These are phyloP conservation scores for Tenodera sinensis DNA, from an alignment of 2,888 invertebrate species.

Conservation along the genomic window DNA sequence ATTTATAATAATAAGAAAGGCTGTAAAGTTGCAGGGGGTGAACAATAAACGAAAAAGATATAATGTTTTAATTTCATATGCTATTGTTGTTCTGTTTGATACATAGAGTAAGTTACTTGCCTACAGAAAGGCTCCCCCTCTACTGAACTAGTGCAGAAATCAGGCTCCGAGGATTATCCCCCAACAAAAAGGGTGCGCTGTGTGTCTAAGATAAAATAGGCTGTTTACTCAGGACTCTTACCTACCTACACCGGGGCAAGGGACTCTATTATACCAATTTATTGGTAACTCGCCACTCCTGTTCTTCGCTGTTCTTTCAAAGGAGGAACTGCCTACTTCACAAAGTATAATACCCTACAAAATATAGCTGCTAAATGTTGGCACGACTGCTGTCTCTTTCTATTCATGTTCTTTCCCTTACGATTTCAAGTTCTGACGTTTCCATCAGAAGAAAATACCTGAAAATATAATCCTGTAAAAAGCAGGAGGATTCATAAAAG, in stretches of 20 bases:
- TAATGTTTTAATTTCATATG: background rate
- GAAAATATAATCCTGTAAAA: too few species aligned
- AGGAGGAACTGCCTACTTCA: too few species aligned
- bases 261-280: background rate
- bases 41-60: background rate
- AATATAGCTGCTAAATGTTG: background rate
- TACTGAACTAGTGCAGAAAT: background rate
- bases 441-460: too few species aligned
- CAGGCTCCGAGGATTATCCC: background rate
- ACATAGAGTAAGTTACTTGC: background rate
- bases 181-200: background rate
- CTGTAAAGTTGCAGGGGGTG: background rate
- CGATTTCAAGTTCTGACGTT: too few species aligned
- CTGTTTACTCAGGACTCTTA: background rate
- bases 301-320: background rate
- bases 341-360: background rate
- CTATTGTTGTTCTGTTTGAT: background rate
- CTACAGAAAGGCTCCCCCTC: background rate
- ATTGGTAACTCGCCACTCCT: background rate
- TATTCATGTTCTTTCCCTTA: background rate
- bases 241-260: background rate
- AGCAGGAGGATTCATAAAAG: too few species aligned
- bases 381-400: background rate
- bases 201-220: background rate
- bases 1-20: background rate